A percentile compares a stretch with the other conserved stretches of the same genome.
phyloP scores from a whole-genome alignment of 2,888 invertebrate genomes.

The Tanypteryx hageni region DNA sequence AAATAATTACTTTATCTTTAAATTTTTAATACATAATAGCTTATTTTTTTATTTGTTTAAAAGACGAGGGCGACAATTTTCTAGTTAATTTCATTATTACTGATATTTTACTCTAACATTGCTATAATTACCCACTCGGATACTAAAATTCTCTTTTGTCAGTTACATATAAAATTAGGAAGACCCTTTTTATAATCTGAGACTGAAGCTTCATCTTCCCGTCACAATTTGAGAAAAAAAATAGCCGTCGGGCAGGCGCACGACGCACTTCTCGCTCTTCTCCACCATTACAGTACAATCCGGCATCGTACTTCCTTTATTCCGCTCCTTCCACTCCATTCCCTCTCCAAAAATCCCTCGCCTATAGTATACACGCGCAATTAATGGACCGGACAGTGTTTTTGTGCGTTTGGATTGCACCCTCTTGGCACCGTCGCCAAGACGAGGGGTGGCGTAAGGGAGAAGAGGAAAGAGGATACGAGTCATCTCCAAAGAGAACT shows the following conservation, averaged over 20 bases:
- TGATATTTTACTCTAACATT: no score
- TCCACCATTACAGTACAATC: slow-evolving; percentile 27
- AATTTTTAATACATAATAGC: no score
- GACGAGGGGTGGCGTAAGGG: not conserved
- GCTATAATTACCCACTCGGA: no score
- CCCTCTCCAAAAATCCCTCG: not conserved
- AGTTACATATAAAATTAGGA: no score
- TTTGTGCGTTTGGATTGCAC: not conserved
- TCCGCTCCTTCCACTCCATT: slow-evolving; percentile 27
- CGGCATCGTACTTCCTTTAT: slow-evolving; percentile 10
- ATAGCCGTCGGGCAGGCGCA: not conserved
- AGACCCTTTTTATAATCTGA: no score
- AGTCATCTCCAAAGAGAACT: not conserved
- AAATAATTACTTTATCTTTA: no score
- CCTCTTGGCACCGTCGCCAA: slow-evolving; percentile 54
- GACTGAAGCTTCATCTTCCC: no score
- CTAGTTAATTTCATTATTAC: no score
- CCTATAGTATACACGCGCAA: slow-evolving; percentile 54
- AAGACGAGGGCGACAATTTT: no score
- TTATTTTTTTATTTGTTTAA: no score
- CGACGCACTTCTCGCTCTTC: not conserved
- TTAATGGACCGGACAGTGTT: slow-evolving; percentile 32
- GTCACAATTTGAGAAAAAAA: no score
- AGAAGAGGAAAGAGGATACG: not conserved
- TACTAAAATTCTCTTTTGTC: no score